Evolutionary conservation across 2,113 vertebrate genomes (phyloP).

Genomic region (Spea bombifrons): DNA sequence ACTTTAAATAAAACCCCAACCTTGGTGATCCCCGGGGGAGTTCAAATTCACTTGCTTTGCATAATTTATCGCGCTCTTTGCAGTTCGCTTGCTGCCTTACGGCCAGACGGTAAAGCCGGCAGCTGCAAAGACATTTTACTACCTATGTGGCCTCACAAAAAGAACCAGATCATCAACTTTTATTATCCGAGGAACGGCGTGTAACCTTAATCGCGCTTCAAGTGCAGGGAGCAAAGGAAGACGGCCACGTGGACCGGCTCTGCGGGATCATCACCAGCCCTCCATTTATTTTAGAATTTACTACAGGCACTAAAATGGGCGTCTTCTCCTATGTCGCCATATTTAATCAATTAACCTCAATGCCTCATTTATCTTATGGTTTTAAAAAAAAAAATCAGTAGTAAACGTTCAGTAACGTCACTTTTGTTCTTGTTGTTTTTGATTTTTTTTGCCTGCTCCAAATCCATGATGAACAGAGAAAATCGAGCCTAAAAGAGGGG

Average conservation of each 20-base stretch:
- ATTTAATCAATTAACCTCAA: constrained; percentile 20
- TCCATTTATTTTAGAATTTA: constrained; percentile 25
- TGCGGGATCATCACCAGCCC: not conserved
- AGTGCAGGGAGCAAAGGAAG: not conserved
- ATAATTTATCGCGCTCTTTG: constrained; percentile 51
- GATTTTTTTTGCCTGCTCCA: no score
- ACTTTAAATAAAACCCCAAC: not conserved
- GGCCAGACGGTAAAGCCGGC: constrained; percentile 39
- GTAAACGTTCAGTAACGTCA: constrained; percentile 16
- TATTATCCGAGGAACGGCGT: constrained; percentile 13
- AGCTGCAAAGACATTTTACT: constrained; percentile 49
- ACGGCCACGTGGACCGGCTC: not conserved
- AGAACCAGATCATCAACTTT: constrained; percentile 38
- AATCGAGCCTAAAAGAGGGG: no score
- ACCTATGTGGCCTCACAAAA: constrained; percentile 46
- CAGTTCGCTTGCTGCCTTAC: constrained; percentile 34
- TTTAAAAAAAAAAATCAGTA: not conserved
- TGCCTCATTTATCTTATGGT: not conserved
- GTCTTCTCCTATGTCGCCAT: not conserved
- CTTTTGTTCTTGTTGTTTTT: not conserved
- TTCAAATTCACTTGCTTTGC: constrained; percentile 54
- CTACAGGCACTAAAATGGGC: constrained; percentile 11
- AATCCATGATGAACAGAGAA: no score
- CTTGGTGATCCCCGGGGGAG: constrained; percentile 1
- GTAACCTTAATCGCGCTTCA: constrained; percentile 23